Base-by-base conservation (phyloP, 2,888 invertebrate species). In the Andrena bicolor region DNA sequence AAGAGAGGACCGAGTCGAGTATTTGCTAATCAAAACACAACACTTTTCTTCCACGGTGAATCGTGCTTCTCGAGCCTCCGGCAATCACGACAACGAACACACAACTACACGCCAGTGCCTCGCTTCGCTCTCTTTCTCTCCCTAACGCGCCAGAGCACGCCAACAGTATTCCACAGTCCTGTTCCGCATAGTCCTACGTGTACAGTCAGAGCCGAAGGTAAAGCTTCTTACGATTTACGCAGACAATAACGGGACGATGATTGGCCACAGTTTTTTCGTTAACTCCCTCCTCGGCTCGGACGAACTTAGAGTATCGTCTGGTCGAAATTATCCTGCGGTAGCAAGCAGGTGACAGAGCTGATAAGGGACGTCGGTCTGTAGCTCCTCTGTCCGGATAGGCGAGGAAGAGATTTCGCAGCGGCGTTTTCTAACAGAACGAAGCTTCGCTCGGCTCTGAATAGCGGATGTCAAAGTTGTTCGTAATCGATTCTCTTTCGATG, bases 91-190 rank as follows among this genome's bases (percentile, higher is more conserved):
- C 23, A 51, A 86, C 85, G 88, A 88, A 88, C 84, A 87, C 83
- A 83, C 71, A 26, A 56, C 1, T 66, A 86, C 80, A 87, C 86
- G 80, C 84, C 85, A 84, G 88, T 89, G 89, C 89, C 89, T 89
- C 86, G 87, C 89, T 88, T 88, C 84, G 87, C 87, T 87, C 87
- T 89, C 88, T 89, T 84, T 85, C 84, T 85, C 84, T 84, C 86
- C 82, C 76, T 89, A 58, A 41, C 75, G 66, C 61, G 66, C 77
- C 58, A 76, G 30, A 69, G 66, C 58, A 75, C 71, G 51, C 51
- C 23, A 58, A 4, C 71, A 82, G 35, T 61, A 58, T 30, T 65
- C 56, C 53, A 48, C 53, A 48, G 16, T 30, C 60, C 56, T 51
- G 48, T 13, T 51, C 51, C 51, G 60, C n/a, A 10, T 60, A 61